Evolutionary conservation across 2,888 invertebrate genomes (phyloP).

Genomic region (Pyrrhosoma nymphula): DNA sequence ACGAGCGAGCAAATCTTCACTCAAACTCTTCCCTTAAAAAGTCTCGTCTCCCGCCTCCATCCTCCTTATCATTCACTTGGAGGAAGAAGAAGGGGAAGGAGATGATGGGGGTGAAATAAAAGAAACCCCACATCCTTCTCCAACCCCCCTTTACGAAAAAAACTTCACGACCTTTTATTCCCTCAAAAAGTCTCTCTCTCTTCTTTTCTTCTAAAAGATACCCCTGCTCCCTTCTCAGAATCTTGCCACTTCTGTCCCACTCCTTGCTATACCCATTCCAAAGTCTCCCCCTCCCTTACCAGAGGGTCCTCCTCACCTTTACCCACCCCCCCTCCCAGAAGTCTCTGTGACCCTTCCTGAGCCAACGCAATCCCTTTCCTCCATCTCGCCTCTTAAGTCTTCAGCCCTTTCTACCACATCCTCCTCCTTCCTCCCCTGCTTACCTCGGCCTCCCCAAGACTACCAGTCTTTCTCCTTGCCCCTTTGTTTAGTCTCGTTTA

Average conservation of each 20-base stretch:
- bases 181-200: background rate
- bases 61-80: background rate
- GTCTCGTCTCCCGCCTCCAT: background rate
- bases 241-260: background rate
- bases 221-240: background rate
- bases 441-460: background rate
- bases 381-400: background rate
- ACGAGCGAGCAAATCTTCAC: background rate
- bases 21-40: background rate
- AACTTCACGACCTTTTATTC: slow-evolving; percentile 18
- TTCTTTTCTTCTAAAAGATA: background rate
- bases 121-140: background rate
- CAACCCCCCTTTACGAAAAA: background rate
- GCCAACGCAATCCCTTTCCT: background rate
- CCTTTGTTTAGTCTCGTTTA: slow-evolving; percentile 1
- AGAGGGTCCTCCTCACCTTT: background rate
- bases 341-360: background rate
- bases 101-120: slow-evolving; percentile 6
- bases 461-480: background rate
- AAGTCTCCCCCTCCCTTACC: background rate
- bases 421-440: background rate
- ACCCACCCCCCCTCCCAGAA: background rate
- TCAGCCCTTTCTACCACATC: background rate
- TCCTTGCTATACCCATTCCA: background rate
- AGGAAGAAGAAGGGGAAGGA: background rate